phyloP scores from a whole-genome alignment of 2,797 vertebrate species.

The Carapus acus region DNA sequence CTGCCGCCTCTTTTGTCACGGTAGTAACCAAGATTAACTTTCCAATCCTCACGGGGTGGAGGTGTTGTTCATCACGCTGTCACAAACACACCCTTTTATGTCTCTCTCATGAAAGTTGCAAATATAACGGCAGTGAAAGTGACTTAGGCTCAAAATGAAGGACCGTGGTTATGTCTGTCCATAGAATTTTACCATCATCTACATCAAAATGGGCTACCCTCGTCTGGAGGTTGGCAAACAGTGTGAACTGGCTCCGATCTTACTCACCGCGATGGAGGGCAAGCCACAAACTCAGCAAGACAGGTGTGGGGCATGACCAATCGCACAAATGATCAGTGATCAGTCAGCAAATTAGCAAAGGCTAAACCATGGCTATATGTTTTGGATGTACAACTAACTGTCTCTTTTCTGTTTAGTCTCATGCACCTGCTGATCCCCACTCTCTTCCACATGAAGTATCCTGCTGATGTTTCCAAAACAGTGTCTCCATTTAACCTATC shows the following conservation, averaged over 20 bases:
- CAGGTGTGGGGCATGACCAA: conserved; percentile 72
- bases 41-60: neutral
- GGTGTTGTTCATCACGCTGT: too few species aligned
- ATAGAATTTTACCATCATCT: conserved; percentile 99
- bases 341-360: neutral
- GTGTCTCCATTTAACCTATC: conserved; percentile 87
- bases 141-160: too few species aligned
- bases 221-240: conserved; percentile 92
- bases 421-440: conserved; percentile 98
- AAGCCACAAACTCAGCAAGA: conserved; percentile 97
- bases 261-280: conserved; percentile 97
- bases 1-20: conserved; percentile 96
- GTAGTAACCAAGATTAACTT: conserved; percentile 62
- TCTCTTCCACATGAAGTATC: conserved; percentile 96
- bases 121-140: too few species aligned
- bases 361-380: neutral
- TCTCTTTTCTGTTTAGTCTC: conserved; percentile 78
- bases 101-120: too few species aligned
- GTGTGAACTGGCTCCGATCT: conserved; percentile 92
- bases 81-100: too few species aligned
- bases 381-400: neutral
- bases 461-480: conserved; percentile 81
- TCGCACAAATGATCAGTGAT: neutral
- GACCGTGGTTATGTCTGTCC: conserved; percentile 4
- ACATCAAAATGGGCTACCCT: conserved; percentile 98